phyloP scores from a whole-genome alignment of 2,797 vertebrate species.

The Takifugu ocellatus region DNA sequence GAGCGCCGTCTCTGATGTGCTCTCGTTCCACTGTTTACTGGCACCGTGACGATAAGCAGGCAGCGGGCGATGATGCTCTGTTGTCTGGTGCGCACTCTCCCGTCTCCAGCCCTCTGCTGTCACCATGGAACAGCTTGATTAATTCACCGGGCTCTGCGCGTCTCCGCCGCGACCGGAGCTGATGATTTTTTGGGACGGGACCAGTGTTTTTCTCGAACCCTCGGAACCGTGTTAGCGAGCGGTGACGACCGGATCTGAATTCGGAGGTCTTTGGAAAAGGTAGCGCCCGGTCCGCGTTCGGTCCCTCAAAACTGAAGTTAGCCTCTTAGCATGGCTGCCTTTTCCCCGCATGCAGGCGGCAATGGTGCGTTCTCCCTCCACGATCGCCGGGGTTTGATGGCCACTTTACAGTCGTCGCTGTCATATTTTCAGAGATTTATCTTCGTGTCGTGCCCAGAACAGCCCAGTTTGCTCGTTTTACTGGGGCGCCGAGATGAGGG shows the following conservation, averaged over 20 bases:
- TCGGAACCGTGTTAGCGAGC: slow-evolving; percentile 54
- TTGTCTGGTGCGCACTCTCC: slow-evolving; percentile 68
- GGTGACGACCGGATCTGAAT: slow-evolving; percentile 58
- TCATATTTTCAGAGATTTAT: slow-evolving; percentile 1
- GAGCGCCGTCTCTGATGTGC: slow-evolving; percentile 41
- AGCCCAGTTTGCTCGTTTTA: not conserved
- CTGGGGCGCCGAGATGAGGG: not conserved
- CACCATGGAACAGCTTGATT: slow-evolving; percentile 68
- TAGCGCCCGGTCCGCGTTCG: slow-evolving; percentile 44
- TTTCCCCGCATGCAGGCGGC: slow-evolving; percentile 19
- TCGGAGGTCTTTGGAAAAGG: slow-evolving; percentile 66
- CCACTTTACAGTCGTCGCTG: slow-evolving; percentile 45
- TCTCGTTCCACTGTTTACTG: slow-evolving; percentile 61
- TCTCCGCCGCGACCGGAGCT: slow-evolving; percentile 51
- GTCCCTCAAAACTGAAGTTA: slow-evolving; percentile 52
- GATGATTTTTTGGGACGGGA: slow-evolving; percentile 58
- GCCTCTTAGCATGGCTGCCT: slow-evolving; percentile 67
- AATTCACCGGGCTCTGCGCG: slow-evolving; percentile 50
- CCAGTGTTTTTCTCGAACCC: slow-evolving; percentile 43
- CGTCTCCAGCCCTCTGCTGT: slow-evolving; percentile 58
- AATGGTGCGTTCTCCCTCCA: slow-evolving; percentile 16
- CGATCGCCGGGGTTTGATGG: slow-evolving; percentile 20
- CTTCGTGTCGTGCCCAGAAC: too few species aligned
- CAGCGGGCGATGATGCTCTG: slow-evolving; percentile 68
- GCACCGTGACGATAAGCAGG: slow-evolving; percentile 69